Percentiles rank a stretch among this genome's conserved stretches.
Conservation (phyloP, 2,797 vertebrate genomes). For the Aldrovandia affinis region DNA sequence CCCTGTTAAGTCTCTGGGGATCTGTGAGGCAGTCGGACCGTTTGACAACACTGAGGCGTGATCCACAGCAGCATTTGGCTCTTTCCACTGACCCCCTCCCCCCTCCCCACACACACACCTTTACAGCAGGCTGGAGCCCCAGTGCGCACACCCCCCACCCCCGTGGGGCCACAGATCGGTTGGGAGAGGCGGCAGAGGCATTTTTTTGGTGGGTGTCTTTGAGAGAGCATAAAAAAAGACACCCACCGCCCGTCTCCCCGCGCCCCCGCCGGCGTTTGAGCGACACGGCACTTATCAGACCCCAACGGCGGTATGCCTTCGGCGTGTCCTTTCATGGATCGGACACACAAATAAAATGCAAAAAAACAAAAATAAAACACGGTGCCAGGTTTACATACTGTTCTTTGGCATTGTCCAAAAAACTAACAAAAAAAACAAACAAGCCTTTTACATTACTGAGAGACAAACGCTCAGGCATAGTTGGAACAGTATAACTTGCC, state of each 20-base stretch:
- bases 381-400: conserved; percentile 30
- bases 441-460: conserved; percentile 23
- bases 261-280: not conserved
- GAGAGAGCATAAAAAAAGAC: no score
- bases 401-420: conserved; percentile 52
- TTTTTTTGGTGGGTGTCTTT: conserved; percentile 3
- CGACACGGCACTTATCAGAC: not conserved
- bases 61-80: not conserved
- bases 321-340: not conserved
- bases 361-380: conserved; percentile 11
- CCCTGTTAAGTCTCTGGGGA: not conserved
- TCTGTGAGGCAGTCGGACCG: not conserved
- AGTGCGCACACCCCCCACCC: not conserved
- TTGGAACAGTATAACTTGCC: conserved; percentile 63
- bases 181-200: not conserved
- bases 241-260: not conserved
- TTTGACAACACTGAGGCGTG: not conserved
- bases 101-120: no score
- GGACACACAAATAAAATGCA: not conserved
- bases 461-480: conserved; percentile 64
- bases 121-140: not conserved
- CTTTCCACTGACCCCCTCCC: not conserved
- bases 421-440: conserved; percentile 11
- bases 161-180: not conserved
- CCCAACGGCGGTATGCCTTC: not conserved